Evolutionary conservation across 2,797 vertebrate genomes (phyloP).

Genomic region (Alosa sapidissima): DNA sequence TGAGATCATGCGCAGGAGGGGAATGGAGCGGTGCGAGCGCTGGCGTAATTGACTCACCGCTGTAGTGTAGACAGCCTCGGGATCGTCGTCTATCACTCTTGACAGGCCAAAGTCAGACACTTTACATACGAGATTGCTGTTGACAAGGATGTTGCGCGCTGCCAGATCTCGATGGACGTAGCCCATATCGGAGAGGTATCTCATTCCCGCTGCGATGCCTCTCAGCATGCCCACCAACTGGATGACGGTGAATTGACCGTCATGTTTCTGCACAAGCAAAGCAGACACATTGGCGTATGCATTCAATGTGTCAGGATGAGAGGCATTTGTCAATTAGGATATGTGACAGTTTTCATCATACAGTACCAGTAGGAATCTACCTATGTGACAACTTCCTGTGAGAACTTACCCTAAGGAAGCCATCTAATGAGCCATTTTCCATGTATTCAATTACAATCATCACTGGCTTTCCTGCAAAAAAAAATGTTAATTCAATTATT

Average conservation of each 20-base stretch:
- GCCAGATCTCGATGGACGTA: constrained; percentile 98
- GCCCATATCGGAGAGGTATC: constrained; percentile 97
- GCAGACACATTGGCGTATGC: neutral
- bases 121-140: constrained; percentile 99
- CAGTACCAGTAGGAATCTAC: neutral
- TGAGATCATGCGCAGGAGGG: constrained; percentile 36
- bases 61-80: constrained; percentile 97
- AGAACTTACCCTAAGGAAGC: constrained; percentile 93
- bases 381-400: neutral
- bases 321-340: neutral
- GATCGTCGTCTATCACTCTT: constrained; percentile 96
- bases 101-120: constrained; percentile 99
- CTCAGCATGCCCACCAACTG: constrained; percentile 97
- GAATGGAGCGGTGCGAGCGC: constrained; percentile 11
- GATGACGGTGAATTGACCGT: constrained; percentile 97
- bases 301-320: neutral
- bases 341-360: neutral
- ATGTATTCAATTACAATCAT: constrained; percentile 99
- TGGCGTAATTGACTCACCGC: constrained; percentile 83
- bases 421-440: constrained; percentile 97
- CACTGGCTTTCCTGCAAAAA: constrained; percentile 91
- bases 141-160: constrained; percentile 97
- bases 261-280: constrained; percentile 82
- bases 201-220: constrained; percentile 97
- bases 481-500: constrained; percentile 38